phyloP scores from a whole-genome alignment of 1,140 invertebrate species.

The Pararge aegeria region DNA sequence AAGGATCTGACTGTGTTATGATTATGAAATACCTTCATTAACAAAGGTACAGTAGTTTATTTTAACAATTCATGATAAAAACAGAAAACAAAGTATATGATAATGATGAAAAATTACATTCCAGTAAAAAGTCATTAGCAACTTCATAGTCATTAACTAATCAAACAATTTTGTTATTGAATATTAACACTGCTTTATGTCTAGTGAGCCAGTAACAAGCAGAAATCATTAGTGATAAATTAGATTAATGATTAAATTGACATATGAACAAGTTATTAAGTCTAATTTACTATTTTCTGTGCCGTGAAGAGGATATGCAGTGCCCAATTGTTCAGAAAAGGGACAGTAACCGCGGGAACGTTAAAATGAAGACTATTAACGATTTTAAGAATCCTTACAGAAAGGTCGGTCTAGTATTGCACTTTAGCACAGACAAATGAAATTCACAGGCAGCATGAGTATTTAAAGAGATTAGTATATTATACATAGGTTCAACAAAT shows the following conservation, averaged over 20 bases:
- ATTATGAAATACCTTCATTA: not conserved
- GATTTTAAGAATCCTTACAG: slow-evolving; percentile 69
- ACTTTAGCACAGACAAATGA: slow-evolving; percentile 34
- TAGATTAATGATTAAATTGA: not conserved
- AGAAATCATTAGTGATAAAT: not conserved
- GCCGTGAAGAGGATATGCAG: slow-evolving; percentile 73
- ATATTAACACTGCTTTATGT: not conserved
- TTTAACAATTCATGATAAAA: not conserved
- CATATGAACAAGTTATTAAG: slow-evolving; percentile 21
- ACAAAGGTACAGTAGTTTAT: not conserved
- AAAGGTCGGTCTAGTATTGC: slow-evolving; percentile 64
- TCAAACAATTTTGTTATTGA: not conserved
- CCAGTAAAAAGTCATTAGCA: not conserved
- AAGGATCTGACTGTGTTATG: not conserved
- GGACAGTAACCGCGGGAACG: slow-evolving; percentile 59
- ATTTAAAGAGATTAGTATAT: not conserved
- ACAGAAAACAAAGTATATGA: not conserved
- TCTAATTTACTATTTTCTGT: slow-evolving; percentile 61
- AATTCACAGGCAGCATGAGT: slow-evolving; percentile 59
- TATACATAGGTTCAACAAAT: not conserved
- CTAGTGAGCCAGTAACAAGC: not conserved
- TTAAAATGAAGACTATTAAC: slow-evolving; percentile 73
- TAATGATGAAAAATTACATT: not conserved
- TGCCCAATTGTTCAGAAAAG: slow-evolving; percentile 68
- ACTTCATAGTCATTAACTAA: not conserved